Base-by-base conservation (phyloP, 2,888 invertebrate species). In the Diaphora mendica region DNA sequence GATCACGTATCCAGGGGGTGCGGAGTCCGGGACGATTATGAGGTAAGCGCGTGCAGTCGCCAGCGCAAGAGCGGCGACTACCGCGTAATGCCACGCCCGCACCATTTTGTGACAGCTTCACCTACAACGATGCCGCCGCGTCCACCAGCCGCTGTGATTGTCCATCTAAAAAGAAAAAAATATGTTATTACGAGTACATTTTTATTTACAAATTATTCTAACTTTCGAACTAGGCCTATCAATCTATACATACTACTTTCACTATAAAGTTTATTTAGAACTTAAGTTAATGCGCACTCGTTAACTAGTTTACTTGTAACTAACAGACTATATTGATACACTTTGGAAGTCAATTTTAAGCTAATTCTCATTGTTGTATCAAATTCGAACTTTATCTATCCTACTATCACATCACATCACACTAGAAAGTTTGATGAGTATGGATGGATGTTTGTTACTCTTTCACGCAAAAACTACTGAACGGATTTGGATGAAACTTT, bases 1-100 rank as follows among this genome's bases (percentile, higher is more conserved):
- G 79, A 98, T 96, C 76, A 97, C 92, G 82, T 97, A 96, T 26
- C 97, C 98, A 0, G 97, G 96, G 33, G 96, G 96, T 51, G 96
- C 92, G 71, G 95, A 89, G 91, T 97, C 96, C 66, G 96, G 96
- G 76, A 97, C 95, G 77, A 97, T 95, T 86, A 97, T 95, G 85
- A 97, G 94, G 91, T 97, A 97, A 78, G 91, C 92, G 81, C 89
- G 92, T 72, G 91, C 88, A 85, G 90, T 83, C 80, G 90, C 91
- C 84, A 94, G 88, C 82, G 88, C 80, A 72, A 90, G 79, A 78
- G 91, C 87, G 80, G 91, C 86, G 80, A 91, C 82, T 86, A 90
- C 89, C 85, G 86, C 91, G 79, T 85, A 90, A 83, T 85, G 84
- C 92, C 91, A 92, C 79, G 81, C 77, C 85, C 90, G 86, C 88